phyloP scores from a whole-genome alignment of 2,113 vertebrate genomes.

The Oreochromis niloticus region DNA sequence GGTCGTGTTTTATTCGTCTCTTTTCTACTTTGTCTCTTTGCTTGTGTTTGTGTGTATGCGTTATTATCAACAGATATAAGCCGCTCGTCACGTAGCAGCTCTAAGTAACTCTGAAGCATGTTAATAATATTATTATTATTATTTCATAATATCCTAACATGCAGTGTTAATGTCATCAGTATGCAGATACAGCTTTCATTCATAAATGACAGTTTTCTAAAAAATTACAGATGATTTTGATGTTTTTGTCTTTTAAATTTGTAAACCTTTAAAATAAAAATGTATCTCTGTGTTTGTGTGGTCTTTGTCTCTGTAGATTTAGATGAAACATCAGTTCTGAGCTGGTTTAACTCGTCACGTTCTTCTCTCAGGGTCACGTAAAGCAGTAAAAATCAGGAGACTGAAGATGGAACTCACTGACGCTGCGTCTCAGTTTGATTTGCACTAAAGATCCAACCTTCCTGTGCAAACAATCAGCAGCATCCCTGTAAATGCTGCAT shows the following conservation, averaged over 20 bases:
- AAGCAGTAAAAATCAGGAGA: neutral
- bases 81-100: neutral
- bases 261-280: neutral
- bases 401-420: fast-evolving
- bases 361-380: neutral
- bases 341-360: fast-evolving
- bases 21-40: neutral
- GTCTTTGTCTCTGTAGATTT: neutral
- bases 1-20: neutral
- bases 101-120: neutral
- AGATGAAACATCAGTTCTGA: neutral
- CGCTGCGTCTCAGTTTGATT: neutral
- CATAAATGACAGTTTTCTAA: neutral
- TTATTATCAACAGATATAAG: fast-evolving
- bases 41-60: neutral
- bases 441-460: neutral
- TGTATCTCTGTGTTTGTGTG: fast-evolving
- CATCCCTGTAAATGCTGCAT: neutral
- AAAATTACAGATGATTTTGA: neutral
- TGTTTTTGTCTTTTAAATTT: neutral
- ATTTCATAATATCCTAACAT: neutral
- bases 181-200: neutral
- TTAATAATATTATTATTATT: neutral
- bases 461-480: neutral
- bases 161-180: neutral